Conservation (phyloP, 2,888 invertebrate genomes). For the Euplexia lucipara region DNA sequence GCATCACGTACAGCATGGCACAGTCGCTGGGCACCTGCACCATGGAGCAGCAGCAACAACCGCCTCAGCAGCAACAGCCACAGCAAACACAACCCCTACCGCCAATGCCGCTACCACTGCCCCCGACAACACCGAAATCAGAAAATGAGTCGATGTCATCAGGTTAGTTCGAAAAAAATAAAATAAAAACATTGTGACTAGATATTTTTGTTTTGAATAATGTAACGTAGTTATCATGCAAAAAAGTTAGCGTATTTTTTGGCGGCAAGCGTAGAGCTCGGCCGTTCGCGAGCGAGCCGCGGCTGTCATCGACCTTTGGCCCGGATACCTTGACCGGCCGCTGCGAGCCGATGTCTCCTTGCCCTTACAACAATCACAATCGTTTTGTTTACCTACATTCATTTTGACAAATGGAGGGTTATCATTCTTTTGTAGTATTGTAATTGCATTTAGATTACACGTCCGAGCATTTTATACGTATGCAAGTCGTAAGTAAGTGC, state of each 20-base stretch:
- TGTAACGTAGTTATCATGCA: constrained; percentile 19
- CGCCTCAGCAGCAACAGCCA: constrained; percentile 85
- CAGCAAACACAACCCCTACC: constrained; percentile 90
- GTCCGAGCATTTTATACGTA: constrained; percentile 32
- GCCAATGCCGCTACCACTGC: constrained; percentile 88
- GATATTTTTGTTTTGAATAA: constrained; percentile 29
- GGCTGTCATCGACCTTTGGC: constrained; percentile 90
- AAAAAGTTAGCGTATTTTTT: constrained; percentile 69
- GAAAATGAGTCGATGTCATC: constrained; percentile 90
- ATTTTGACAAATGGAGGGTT: constrained; percentile 47
- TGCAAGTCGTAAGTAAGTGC: constrained; percentile 20
- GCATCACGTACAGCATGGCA: constrained; percentile 84
- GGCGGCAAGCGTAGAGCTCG: constrained; percentile 78
- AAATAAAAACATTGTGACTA: neutral
- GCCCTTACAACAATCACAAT: constrained; percentile 82
- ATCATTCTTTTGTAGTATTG: constrained; percentile 40
- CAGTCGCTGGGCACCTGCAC: constrained; percentile 88
- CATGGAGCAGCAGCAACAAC: constrained; percentile 88
- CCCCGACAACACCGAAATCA: constrained; percentile 89
- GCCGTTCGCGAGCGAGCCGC: constrained; percentile 69
- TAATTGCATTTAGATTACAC: constrained; percentile 46
- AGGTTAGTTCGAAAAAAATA: constrained; percentile 77
- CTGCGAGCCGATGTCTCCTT: constrained; percentile 83
- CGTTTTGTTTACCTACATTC: constrained; percentile 84
- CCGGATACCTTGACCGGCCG: constrained; percentile 90